Evolutionary conservation across 2,113 vertebrate genomes (phyloP), one percentile per base, ranked within the genome.

Genomic region (Ascaphus truei): DNA sequence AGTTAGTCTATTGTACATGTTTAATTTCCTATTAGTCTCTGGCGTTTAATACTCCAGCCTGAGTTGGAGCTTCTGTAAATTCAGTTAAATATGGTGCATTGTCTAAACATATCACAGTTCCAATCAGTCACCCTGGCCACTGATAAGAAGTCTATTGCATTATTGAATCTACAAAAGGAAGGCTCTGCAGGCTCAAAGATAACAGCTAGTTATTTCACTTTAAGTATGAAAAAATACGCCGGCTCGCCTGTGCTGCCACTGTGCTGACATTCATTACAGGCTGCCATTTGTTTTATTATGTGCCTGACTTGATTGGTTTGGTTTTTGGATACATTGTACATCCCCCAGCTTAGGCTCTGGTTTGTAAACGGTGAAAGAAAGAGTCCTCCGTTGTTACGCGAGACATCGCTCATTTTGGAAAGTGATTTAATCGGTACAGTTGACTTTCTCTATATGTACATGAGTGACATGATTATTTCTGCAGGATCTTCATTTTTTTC

Each of bases 101-200:
- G 91, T 93, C 92, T 92, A 90, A 92, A 90, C 85, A 82, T 93
- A 94, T 94, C 92, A 85, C 83, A 78, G 81, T 84, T 91, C 90
- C 91, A 88, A 94, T 94, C 93, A 91, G 86, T 94, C 92, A 93
- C 87, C 87, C 78, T 1, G 75, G 76, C 82, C 75, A 79, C 87
- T 86, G 92, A 93, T 93, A 93, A 93, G 90, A 87, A 89, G 83
- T 81, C 81, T 88, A 87, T 90, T 84, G 89, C 91, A 90, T 94
- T 94, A 93, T 94, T 93, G 90, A 91, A 93, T 92, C 88, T 90
- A 92, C 92, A 93, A 89, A 92, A 80, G 88, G 86, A 83, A 89
- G 83, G 73, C 82, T 88, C 91, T 95, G 93, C 89, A 86, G 79
- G 81, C 86, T 67, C 83, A 72, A 74, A 94, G 92, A 95, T 93